Conservation (phyloP, 2,888 invertebrate genomes). For the Athalia circularis region DNA sequence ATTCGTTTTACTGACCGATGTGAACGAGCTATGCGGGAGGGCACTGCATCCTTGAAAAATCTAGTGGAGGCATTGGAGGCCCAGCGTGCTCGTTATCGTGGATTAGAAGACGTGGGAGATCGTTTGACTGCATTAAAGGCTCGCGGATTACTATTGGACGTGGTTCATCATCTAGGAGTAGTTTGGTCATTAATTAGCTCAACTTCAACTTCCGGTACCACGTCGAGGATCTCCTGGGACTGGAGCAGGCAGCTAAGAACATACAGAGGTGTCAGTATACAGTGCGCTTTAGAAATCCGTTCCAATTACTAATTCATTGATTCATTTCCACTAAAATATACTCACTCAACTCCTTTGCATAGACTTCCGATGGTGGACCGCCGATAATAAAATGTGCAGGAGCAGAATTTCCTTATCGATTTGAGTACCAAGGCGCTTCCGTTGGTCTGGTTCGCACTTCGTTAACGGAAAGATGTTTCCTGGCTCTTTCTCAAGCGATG, state of each 20-base stretch:
- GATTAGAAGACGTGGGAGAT: constrained; percentile 75
- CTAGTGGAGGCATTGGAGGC: constrained; percentile 76
- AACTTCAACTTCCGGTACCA: constrained; percentile 66
- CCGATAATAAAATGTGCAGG: constrained; percentile 92
- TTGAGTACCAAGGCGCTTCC: constrained; percentile 98
- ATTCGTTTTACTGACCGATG: constrained; percentile 69
- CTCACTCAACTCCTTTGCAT: constrained; percentile 64
- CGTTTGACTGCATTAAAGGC: constrained; percentile 88
- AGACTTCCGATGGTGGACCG: constrained; percentile 78
- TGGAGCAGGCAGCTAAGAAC: constrained; percentile 96
- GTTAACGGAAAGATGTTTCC: constrained; percentile 97
- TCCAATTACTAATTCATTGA: not conserved
- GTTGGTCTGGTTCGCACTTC: constrained; percentile 96
- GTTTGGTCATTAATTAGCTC: constrained; percentile 84
- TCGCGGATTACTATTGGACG: constrained; percentile 93
- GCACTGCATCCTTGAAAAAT: constrained; percentile 69
- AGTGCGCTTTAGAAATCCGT: constrained; percentile 4
- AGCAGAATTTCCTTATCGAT: constrained; percentile 96
- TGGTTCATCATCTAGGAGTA: constrained; percentile 92
- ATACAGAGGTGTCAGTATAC: constrained; percentile 62
- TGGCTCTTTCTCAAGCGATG: constrained; percentile 97
- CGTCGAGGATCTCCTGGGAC: constrained; percentile 79
- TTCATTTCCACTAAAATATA: not conserved
- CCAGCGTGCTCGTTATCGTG: constrained; percentile 76
- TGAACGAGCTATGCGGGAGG: constrained; percentile 64